Evolutionary conservation across 1,140 invertebrate species (phyloP).

Genomic region (Gryllus bimaculatus): DNA sequence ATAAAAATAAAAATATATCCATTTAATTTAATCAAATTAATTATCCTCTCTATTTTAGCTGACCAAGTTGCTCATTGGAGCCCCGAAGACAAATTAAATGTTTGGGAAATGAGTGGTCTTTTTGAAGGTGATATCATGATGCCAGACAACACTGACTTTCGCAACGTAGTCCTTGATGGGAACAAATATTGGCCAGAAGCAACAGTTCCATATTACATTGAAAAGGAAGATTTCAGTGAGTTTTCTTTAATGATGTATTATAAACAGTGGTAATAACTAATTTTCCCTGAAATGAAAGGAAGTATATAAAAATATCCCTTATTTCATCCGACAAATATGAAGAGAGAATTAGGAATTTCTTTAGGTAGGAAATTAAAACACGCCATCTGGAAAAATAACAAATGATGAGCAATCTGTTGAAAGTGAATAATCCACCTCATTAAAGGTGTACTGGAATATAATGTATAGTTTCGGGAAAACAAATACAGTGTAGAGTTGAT

Average conservation of each 20-base stretch:
- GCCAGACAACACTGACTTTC: constrained; percentile 30
- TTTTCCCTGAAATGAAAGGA: not conserved
- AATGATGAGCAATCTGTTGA: too few relatives aligned
- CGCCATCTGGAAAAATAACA: too few relatives aligned
- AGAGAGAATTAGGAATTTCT: too few relatives aligned
- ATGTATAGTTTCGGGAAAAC: too few relatives aligned
- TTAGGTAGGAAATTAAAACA: too few relatives aligned
- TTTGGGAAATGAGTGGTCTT: constrained; percentile 47
- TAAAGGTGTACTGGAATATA: too few relatives aligned
- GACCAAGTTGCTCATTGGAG: constrained; percentile 30
- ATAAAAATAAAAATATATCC: too few relatives aligned
- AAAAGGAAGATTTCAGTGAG: constrained; percentile 54
- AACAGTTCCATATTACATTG: constrained; percentile 52
- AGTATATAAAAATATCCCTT: too few relatives aligned
- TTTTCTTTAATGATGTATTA: constrained; percentile 12
- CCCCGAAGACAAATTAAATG: constrained; percentile 29
- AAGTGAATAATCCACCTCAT: too few relatives aligned
- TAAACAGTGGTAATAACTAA: not conserved
- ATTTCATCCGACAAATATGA: too few relatives aligned
- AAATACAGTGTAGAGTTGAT: too few relatives aligned
- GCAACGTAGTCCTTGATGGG: constrained; percentile 51
- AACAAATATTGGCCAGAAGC: constrained; percentile 51
- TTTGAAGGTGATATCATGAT: constrained; percentile 50
- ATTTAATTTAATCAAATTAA: too few relatives aligned
- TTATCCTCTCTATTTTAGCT: constrained; percentile 12